Evolutionary conservation across 2,888 invertebrate species (phyloP), one percentile per base, ranked within the genome.

Genomic region (Apotomis capreana): DNA sequence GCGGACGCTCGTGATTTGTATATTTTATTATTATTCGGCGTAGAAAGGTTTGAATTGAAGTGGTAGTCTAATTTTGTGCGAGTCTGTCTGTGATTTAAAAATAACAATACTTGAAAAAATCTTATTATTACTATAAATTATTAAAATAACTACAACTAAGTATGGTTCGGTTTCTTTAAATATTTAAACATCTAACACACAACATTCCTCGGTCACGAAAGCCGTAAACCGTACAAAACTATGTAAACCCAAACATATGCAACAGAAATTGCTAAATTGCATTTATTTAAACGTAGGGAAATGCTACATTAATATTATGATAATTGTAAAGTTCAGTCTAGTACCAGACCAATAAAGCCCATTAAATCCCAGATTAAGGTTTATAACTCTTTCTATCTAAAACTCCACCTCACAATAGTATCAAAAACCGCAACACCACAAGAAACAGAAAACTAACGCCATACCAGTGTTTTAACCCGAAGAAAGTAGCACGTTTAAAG

Each of bases 1-100:
- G 79, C 76, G 76, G 78, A 76, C 69, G 70, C 71, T 65, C 69
- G 69, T 60, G 15, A 74, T 72, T 76, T 74, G 58, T 69, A 73
- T 69, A 73, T 76, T 55, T 46, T 70, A 71, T 76, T 76, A 58
- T 70, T 54, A 62, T 57, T 46, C n/a, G 9, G 63, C 26, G 70
- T 55, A 52, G 44, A 37, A 62, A 12, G 9, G 46, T 55, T 61
- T 55, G n/a, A 49, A 36, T 57, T 26, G 5, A 54, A 46, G 2
- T 6, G 3, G 5, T 36, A 12, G 12, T 49, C 12, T 9, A 57
- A 63, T 64, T 36, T 52, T 37, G 37, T n/a, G 5, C 5, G 4
- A 52, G 10, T 36, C 3, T 37, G 8, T 37, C n/a, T 49, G 9
- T 49, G 10, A 49, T 49, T 49, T 49, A 9, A 49, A 1, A 49